A percentile compares a stretch with the other conserved stretches of the same genome.
Conservation (phyloP, 2,113 vertebrate species). For the Gasterosteus nipponicus region DNA sequence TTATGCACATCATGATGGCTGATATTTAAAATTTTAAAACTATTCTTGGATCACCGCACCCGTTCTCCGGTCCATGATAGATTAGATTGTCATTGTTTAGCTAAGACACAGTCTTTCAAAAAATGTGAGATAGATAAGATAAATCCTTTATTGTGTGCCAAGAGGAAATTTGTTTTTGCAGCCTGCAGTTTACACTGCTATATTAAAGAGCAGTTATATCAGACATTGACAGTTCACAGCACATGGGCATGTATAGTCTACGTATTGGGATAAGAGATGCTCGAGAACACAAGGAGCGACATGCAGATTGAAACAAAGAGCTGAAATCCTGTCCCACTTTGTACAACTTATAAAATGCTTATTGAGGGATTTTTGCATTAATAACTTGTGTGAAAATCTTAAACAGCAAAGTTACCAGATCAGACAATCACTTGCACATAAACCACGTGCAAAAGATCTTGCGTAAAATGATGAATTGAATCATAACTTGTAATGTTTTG, state of each 20-base stretch:
- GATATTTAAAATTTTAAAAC: constrained; percentile 56
- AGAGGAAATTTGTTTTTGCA: constrained; percentile 54
- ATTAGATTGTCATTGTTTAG: constrained; percentile 59
- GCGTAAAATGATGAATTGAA: not conserved
- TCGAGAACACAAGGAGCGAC: not conserved
- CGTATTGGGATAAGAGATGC: not conserved
- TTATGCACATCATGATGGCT: constrained; percentile 57
- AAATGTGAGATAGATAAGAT: constrained; percentile 41
- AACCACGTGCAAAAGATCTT: not conserved
- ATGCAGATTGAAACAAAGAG: not conserved
- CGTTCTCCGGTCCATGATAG: constrained; percentile 31
- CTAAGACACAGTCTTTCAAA: constrained; percentile 38
- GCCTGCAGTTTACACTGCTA: not conserved
- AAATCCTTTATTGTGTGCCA: constrained; percentile 22
- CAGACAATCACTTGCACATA: not conserved
- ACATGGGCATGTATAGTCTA: not conserved
- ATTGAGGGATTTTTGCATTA: not conserved
- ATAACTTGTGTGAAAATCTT: not conserved
- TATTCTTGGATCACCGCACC: constrained; percentile 41
- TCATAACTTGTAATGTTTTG: not conserved
- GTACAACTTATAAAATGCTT: not conserved
- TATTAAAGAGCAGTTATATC: constrained; percentile 35
- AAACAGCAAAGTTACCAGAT: not conserved
- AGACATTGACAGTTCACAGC: constrained; percentile 35
- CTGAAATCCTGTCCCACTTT: not conserved